Conservation (phyloP, 2,888 invertebrate species). For the Calliphora vomitoria region DNA sequence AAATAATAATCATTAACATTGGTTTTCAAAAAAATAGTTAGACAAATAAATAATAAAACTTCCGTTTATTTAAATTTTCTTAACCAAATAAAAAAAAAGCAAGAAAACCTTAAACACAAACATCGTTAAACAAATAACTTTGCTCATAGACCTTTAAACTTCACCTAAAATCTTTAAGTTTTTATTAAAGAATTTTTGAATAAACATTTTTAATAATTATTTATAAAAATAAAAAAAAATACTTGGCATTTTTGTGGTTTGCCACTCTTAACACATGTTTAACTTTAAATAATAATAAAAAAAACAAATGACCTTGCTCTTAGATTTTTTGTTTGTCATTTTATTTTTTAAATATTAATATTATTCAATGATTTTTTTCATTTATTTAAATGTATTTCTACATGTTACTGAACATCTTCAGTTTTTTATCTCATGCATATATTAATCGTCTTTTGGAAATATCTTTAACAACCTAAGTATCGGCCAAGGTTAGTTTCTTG, state of each 20-base stretch:
- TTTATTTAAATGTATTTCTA: neutral
- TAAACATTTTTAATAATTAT: neutral
- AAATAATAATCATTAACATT: conserved; percentile 24
- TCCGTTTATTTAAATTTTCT: conserved; percentile 14
- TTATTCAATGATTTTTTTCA: neutral
- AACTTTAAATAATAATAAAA: neutral
- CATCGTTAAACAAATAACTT: conserved; percentile 7
- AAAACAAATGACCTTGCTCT: conserved; percentile 39
- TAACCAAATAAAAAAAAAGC: conserved; percentile 5
- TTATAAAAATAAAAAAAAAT: neutral
- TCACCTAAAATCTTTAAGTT: neutral
- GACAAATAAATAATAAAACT: conserved; percentile 38
- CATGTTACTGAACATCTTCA: neutral
- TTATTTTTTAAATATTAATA: conserved; percentile 1
- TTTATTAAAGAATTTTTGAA: neutral
- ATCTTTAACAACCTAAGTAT: conserved; percentile 12
- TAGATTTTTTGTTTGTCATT: conserved; percentile 47
- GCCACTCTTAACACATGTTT: neutral
- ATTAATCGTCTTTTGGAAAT: neutral
- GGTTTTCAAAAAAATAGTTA: conserved; percentile 13
- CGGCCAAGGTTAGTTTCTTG: conserved; percentile 58
- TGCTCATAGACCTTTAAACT: neutral
- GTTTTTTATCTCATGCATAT: conserved; percentile 5
- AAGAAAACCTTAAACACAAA: conserved; percentile 8
- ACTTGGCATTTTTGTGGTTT: neutral